These are phyloP conservation scores for Hydrolagus colliei DNA, from an alignment of 2,797 vertebrate genomes.

Conservation along the genomic window DNA sequence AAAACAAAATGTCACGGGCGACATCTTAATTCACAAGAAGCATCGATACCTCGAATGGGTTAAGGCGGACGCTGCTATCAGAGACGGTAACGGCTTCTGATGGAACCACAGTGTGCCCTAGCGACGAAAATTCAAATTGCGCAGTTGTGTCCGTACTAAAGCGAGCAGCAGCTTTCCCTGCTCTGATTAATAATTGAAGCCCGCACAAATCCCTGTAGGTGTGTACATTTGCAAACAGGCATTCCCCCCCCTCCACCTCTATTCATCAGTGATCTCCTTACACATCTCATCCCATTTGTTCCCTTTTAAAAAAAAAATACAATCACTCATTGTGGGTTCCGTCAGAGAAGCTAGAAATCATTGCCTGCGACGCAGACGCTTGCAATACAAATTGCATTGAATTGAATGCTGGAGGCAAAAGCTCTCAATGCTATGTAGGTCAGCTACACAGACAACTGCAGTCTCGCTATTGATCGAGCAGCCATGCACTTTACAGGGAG, in stretches of 20 bases:
- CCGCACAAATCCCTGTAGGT: background rate
- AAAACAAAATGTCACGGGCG: no score
- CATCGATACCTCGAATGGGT: background rate
- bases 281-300: background rate
- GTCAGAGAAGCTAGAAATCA: slow-evolving; percentile 9
- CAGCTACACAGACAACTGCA: background rate
- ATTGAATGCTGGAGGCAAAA: slow-evolving; percentile 2
- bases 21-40: no score
- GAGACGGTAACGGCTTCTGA: slow-evolving; percentile 4
- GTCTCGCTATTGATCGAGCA: background rate
- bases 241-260: background rate
- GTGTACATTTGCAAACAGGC: background rate
- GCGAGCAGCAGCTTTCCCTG: background rate
- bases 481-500: background rate
- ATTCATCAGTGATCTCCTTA: background rate
- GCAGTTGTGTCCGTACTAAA: background rate
- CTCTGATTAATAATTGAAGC: slow-evolving; percentile 6
- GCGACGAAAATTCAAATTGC: slow-evolving; percentile 16
- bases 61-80: background rate
- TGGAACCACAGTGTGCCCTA: slow-evolving; percentile 29
- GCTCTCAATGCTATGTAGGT: slow-evolving; percentile 13
- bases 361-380: background rate
- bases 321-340: background rate
- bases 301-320: background rate
- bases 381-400: background rate